These are phyloP conservation scores for Phyllostomus hastatus DNA, from an alignment of 2,113 vertebrate genomes.

Conservation along the genomic window DNA sequence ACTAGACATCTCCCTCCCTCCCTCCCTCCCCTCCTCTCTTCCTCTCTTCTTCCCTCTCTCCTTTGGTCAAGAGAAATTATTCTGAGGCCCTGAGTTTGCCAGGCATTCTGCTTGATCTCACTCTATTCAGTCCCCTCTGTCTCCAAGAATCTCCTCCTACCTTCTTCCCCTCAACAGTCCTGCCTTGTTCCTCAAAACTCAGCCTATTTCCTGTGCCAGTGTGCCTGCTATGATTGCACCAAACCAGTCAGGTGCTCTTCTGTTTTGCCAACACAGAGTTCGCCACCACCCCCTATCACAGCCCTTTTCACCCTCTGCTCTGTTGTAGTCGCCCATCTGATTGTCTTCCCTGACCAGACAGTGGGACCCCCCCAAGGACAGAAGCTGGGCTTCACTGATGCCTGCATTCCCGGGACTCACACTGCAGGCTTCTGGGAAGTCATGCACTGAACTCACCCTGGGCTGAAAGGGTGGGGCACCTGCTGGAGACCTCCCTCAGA, in stretches of 20 bases:
- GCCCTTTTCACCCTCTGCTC: neutral
- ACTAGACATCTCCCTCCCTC: neutral
- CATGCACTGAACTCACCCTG: neutral
- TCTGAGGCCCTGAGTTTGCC: neutral
- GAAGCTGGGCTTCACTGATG: neutral
- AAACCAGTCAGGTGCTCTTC: neutral
- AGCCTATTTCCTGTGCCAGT: neutral
- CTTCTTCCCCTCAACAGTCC: neutral
- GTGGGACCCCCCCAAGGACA: neutral
- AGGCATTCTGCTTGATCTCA: neutral
- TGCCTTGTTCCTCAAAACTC: neutral
- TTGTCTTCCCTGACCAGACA: neutral
- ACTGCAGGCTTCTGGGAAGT: neutral
- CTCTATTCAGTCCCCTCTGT: neutral
- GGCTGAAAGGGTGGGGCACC: neutral
- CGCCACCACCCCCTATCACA: accelerated
- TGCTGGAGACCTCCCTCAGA: neutral
- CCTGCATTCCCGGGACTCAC: neutral
- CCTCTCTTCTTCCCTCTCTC: neutral
- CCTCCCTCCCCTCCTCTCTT: too few relatives aligned
- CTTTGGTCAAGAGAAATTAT: neutral
- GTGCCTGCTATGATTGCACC: neutral
- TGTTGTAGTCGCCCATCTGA: too few relatives aligned
- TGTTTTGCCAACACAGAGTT: neutral
- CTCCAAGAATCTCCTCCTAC: neutral